These are phyloP conservation scores for Eulemur macaco DNA, from an alignment of 2,113 vertebrate genomes.

Conservation along the genomic window DNA sequence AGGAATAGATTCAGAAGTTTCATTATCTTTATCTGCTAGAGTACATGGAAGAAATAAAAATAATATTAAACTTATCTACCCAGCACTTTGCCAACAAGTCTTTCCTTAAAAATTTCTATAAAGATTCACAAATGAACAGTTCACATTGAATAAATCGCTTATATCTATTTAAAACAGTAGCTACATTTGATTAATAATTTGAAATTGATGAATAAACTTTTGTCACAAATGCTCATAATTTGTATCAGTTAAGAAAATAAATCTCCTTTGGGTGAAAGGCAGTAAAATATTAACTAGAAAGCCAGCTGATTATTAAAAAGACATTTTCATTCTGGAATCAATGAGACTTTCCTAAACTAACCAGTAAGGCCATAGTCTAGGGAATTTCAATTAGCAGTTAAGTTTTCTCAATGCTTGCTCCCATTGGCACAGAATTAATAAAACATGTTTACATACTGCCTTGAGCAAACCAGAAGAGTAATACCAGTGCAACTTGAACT, in stretches of 20 bases:
- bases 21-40: background rate
- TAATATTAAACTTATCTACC: background rate
- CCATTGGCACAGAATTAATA: constrained; percentile 55
- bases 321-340: background rate
- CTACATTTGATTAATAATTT: constrained; percentile 12
- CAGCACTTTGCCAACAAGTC: background rate
- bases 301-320: constrained; percentile 45
- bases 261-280: background rate
- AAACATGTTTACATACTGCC: constrained; percentile 19
- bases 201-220: background rate
- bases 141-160: constrained; percentile 42
- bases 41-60: background rate
- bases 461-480: background rate
- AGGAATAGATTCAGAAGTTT: background rate
- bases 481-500: background rate
- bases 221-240: background rate
- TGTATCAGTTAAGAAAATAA: constrained; percentile 27
- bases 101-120: background rate
- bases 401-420: constrained; percentile 42
- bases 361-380: background rate
- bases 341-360: constrained; percentile 15
- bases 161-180: background rate
- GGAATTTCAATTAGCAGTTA: constrained; percentile 51
- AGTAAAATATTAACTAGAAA: constrained; percentile 58
- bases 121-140: background rate